Evolutionary conservation across 2,113 vertebrate species (phyloP).

Genomic region (Parus major): DNA sequence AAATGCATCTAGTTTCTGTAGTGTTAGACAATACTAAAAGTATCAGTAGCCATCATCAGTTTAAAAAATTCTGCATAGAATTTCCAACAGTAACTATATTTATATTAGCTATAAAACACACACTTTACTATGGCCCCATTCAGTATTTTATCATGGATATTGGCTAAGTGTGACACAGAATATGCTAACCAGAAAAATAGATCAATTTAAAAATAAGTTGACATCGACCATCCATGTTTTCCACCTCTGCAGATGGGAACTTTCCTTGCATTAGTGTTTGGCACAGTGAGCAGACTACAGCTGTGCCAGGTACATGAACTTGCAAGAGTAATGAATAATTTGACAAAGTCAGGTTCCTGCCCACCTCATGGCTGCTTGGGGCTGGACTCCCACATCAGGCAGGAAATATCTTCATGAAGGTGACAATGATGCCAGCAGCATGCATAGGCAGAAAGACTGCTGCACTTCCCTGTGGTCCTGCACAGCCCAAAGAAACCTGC

Average conservation of each 20-base stretch:
- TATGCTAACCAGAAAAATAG: neutral
- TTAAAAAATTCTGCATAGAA: neutral
- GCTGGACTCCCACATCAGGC: neutral
- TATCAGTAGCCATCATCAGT: neutral
- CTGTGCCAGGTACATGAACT: neutral
- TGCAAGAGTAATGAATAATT: neutral
- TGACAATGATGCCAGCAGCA: rapidly evolving
- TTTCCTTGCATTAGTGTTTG: neutral
- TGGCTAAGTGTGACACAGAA: neutral
- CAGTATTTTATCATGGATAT: neutral
- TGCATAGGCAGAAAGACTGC: neutral
- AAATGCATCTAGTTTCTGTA: neutral
- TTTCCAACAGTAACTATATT: neutral
- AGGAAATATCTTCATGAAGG: neutral
- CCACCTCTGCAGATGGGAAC: neutral
- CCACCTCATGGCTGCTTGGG: neutral
- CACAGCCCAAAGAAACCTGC: neutral
- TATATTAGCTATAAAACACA: neutral
- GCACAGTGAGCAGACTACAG: too few species aligned
- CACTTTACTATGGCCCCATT: neutral
- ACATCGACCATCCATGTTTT: neutral
- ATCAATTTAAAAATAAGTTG: neutral
- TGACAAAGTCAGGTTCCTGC: neutral
- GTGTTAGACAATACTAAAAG: neutral
- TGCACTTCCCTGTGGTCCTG: neutral